Evolutionary conservation across 2,113 vertebrate species (phyloP).

Genomic region (Euleptes europaea): DNA sequence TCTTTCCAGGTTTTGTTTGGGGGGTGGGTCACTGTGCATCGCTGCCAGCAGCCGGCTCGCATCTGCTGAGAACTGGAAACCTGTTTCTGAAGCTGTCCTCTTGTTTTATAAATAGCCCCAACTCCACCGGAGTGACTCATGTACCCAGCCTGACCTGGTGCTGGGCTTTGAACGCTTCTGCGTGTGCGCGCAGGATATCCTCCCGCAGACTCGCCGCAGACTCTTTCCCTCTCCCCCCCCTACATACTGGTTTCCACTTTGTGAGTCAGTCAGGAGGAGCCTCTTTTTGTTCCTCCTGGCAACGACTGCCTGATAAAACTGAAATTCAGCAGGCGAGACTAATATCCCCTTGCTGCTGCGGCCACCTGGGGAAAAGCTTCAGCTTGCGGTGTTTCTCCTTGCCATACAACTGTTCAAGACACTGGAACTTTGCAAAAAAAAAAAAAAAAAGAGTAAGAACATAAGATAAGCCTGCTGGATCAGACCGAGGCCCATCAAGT

Average conservation of each 20-base stretch:
- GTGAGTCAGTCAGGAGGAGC: conserved; percentile 27
- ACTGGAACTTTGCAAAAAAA: background rate
- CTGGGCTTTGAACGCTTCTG: conserved; percentile 5
- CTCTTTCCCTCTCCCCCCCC: conserved; percentile 39
- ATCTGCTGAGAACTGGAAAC: conserved; percentile 11
- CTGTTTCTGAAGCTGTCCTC: background rate
- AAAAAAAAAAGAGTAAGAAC: too few species aligned
- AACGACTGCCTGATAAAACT: background rate
- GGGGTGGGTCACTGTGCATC: background rate
- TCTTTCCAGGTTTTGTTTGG: background rate
- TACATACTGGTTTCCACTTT: conserved; percentile 58
- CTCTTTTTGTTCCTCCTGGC: conserved; percentile 52
- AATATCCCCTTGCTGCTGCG: background rate
- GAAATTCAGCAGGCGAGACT: background rate
- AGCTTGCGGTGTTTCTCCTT: background rate
- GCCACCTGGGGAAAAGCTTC: background rate
- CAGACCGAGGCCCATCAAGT: too few species aligned
- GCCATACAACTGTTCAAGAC: background rate
- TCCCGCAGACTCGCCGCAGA: conserved; percentile 40
- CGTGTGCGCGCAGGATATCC: conserved; percentile 71
- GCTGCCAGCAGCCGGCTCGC: background rate
- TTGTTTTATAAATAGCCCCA: conserved; percentile 53
- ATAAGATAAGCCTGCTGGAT: too few species aligned
- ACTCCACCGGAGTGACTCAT: conserved; percentile 51
- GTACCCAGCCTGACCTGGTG: conserved; percentile 51